Conservation (phyloP, 2,797 vertebrate species). For the Gymnothorax reevesii region DNA sequence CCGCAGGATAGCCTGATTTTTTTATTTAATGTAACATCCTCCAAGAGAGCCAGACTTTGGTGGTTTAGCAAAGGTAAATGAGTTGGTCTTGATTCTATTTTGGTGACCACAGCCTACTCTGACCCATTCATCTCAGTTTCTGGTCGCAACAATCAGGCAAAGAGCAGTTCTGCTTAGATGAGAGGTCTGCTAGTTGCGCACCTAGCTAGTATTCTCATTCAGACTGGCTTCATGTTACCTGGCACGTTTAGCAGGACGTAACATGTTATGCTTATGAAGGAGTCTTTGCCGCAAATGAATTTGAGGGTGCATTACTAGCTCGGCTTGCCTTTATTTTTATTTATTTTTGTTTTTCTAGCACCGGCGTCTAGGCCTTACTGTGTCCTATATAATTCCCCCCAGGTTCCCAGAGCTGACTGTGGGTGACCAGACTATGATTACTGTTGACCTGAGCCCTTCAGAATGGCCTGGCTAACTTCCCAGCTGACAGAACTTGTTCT, state of each 20-base stretch:
- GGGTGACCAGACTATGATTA: neutral
- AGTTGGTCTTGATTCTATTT: neutral
- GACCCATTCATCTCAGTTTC: neutral
- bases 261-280: slow-evolving; percentile 39
- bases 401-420: neutral
- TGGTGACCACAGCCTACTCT: neutral
- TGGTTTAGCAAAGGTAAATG: neutral
- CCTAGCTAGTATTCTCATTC: neutral
- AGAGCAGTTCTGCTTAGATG: neutral
- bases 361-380: neutral
- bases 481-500: neutral
- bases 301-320: slow-evolving; percentile 57
- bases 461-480: neutral
- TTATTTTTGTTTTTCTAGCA: slow-evolving; percentile 41
- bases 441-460: neutral
- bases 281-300: slow-evolving; percentile 47
- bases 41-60: neutral
- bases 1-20: neutral
- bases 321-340: slow-evolving; percentile 52
- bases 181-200: neutral
- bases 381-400: neutral
- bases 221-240: neutral
- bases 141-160: neutral
- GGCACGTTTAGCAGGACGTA: slow-evolving; percentile 34
- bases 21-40: neutral